Conservation (phyloP, 64 coral and sea anemone genomes). For the Exaiptasia diaphana region DNA sequence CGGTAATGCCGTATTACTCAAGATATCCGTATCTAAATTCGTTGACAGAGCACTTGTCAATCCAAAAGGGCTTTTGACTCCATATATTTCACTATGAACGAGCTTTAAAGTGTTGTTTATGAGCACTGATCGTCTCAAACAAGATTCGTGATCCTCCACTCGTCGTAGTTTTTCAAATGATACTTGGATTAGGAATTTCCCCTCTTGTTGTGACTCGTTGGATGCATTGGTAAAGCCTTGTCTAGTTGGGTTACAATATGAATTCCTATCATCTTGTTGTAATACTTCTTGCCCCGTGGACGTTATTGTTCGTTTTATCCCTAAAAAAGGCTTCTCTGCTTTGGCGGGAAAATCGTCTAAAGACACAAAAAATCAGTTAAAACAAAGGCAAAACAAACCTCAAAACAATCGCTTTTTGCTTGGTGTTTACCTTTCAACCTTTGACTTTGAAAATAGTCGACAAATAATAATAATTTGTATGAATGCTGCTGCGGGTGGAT, state of each 20-base stretch:
- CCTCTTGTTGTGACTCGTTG: conserved; percentile 19
- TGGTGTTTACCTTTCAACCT: too few relatives aligned
- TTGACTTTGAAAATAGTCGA: conserved; percentile 1
- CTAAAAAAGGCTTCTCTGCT: too few relatives aligned
- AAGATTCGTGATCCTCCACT: conserved; percentile 88
- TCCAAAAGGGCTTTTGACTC: conserved; percentile 71
- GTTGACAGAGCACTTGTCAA: conserved; percentile 37
- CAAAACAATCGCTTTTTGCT: too few relatives aligned
- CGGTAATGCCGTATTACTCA: neutral
- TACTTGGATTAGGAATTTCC: conserved; percentile 77
- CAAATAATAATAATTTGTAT: neutral
- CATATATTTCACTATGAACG: conserved; percentile 80
- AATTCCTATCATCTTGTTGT: neutral
- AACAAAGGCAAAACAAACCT: neutral
- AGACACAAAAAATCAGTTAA: neutral
- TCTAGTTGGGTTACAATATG: conserved; percentile 1
- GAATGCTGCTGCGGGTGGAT: neutral
- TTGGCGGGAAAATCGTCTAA: conserved; percentile 8
- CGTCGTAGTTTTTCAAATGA: conserved; percentile 93
- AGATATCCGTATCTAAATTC: neutral
- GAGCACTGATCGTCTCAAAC: conserved; percentile 84
- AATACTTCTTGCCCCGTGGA: neutral
- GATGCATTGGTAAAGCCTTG: neutral
- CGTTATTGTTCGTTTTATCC: too few relatives aligned
- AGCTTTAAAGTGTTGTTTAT: conserved; percentile 97